Evolutionary conservation across 2,888 invertebrate species (phyloP).

Genomic region (Drosophila anomalata): DNA sequence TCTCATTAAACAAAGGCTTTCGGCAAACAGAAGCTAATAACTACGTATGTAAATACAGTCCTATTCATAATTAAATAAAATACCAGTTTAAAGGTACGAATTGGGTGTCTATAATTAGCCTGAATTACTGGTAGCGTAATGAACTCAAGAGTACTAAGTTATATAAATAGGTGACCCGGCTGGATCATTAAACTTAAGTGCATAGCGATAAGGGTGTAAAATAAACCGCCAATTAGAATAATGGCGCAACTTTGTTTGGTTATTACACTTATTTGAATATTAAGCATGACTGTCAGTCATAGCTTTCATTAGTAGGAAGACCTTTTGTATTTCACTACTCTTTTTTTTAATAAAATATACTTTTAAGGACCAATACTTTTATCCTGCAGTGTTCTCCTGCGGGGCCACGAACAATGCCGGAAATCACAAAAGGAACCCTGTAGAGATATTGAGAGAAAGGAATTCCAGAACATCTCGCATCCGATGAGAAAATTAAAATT

Average conservation of each 20-base stretch:
- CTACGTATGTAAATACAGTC: slow-evolving; percentile 12
- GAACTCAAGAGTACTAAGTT: slow-evolving; percentile 1
- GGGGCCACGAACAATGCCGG: neutral
- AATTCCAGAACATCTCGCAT: slow-evolving; percentile 7
- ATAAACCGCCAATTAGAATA: slow-evolving; percentile 2
- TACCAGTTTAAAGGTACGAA: slow-evolving; percentile 5
- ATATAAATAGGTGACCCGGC: slow-evolving; percentile 5
- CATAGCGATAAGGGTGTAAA: slow-evolving; percentile 1
- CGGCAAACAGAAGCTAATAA: neutral
- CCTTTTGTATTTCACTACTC: neutral
- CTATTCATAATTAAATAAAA: neutral
- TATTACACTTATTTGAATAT: slow-evolving; percentile 4
- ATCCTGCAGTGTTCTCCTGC: neutral
- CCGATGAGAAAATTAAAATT: slow-evolving; percentile 63
- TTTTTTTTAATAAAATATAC: too few species aligned
- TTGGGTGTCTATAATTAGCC: slow-evolving; percentile 9
- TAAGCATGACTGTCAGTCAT: too few species aligned
- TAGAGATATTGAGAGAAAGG: neutral
- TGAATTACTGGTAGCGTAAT: slow-evolving; percentile 3
- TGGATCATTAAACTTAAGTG: slow-evolving; percentile 11
- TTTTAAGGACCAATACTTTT: too few species aligned
- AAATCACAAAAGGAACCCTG: neutral
- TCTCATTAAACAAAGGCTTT: slow-evolving; percentile 6
- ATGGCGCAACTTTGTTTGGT: neutral
- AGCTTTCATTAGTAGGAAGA: neutral